Conservation (phyloP, 2,888 invertebrate genomes). For the Drosophila neonasuta region DNA sequence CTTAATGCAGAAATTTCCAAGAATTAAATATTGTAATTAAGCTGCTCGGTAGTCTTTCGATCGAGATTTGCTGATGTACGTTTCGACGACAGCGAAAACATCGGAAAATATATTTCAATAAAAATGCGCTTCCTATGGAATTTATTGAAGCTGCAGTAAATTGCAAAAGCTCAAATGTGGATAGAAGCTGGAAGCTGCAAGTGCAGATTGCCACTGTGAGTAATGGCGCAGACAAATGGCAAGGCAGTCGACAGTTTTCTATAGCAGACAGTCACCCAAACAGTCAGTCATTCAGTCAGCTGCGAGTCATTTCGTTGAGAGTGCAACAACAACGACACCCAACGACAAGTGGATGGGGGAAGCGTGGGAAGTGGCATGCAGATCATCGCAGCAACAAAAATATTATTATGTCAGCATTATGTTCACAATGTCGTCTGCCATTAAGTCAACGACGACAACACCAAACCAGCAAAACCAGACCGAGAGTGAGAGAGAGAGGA, state of each 20-base stretch:
- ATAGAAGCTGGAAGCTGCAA: conserved; percentile 11
- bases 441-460: conserved; percentile 64
- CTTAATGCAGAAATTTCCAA: conserved; percentile 5
- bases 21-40: conserved; percentile 57
- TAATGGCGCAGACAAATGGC: conserved; percentile 73
- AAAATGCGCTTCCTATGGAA: conserved; percentile 62
- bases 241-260: conserved; percentile 51
- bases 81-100: conserved; percentile 31
- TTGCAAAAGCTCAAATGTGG: conserved; percentile 26
- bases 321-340: neutral
- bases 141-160: conserved; percentile 62
- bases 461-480: conserved; percentile 19
- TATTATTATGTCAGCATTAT: conserved; percentile 75
- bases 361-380: conserved; percentile 49
- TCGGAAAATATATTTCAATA: conserved; percentile 66
- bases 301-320: conserved; percentile 41
- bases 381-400: conserved; percentile 68
- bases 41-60: too few species aligned
- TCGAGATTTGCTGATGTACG: conserved; percentile 28
- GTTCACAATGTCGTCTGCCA: conserved; percentile 74
- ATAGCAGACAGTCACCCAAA: conserved; percentile 23
- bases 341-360: neutral
- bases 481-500: conserved; percentile 18
- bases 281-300: conserved; percentile 37
- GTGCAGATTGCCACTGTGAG: conserved; percentile 63